A percentile compares a stretch with the other conserved stretches of the same genome.
These are phyloP conservation scores for Mamestra brassicae DNA, from an alignment of 2,888 invertebrate species.

Conservation along the genomic window DNA sequence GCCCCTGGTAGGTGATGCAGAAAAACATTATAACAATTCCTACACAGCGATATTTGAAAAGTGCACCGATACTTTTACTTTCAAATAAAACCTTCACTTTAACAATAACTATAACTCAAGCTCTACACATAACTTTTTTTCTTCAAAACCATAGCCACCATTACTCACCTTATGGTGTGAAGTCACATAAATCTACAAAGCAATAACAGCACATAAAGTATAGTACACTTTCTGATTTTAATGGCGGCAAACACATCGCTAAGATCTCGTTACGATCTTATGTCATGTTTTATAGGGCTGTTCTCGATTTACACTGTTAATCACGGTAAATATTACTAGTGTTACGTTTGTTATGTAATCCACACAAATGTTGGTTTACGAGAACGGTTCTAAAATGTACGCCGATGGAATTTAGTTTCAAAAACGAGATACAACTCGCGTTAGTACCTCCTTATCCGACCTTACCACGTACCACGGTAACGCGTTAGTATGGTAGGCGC, in stretches of 20 bases:
- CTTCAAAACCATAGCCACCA: constrained; percentile 1
- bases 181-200: constrained; percentile 55
- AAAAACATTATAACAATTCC: too few relatives aligned
- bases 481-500: too few relatives aligned
- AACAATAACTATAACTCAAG: constrained; percentile 32
- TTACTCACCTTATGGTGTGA: constrained; percentile 46
- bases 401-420: background rate
- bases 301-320: constrained; percentile 34
- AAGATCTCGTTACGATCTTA: constrained; percentile 34
- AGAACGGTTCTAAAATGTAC: background rate
- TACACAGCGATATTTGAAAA: too few relatives aligned
- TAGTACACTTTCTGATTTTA: constrained; percentile 33
- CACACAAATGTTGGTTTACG: background rate
- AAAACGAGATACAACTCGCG: too few relatives aligned
- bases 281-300: constrained; percentile 22
- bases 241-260: constrained; percentile 25
- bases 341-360: constrained; percentile 27
- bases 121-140: background rate
- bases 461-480: too few relatives aligned
- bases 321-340: constrained; percentile 7
- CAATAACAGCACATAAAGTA: constrained; percentile 42
- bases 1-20: too few relatives aligned
- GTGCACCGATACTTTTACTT: background rate
- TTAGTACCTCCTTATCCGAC: too few relatives aligned
- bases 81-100: constrained; percentile 18